Evolutionary conservation across 92 coral and sea anemone genomes (phyloP).

Genomic region (Porites rus): DNA sequence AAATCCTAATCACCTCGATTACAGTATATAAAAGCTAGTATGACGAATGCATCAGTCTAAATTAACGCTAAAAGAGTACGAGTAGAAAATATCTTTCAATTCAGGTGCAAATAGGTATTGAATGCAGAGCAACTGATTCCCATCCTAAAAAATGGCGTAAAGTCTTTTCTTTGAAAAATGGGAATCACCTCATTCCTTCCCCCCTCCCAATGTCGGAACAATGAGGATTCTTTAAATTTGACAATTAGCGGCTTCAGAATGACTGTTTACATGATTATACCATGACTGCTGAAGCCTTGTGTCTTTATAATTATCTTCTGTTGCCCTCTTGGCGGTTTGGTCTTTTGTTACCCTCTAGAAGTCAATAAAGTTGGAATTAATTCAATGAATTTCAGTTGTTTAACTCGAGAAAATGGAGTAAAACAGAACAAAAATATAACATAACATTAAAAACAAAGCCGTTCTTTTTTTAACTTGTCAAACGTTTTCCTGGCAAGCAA

Average conservation of each 20-base stretch:
- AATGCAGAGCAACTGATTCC: no score
- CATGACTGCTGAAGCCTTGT: neutral
- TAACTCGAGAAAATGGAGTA: neutral
- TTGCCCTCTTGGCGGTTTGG: neutral
- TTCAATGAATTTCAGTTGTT: neutral
- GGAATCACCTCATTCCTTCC: no score
- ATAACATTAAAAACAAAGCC: slow-evolving; percentile 3
- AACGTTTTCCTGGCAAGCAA: no score
- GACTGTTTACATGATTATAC: neutral
- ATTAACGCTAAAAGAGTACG: no score
- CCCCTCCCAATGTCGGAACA: no score
- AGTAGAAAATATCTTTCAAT: no score
- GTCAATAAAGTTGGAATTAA: neutral
- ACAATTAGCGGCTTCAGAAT: neutral
- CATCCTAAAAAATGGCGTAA: no score
- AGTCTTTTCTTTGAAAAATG: no score
- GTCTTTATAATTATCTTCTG: neutral
- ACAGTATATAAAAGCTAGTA: no score
- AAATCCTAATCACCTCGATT: neutral
- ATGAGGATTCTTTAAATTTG: no score
- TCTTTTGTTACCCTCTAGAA: neutral
- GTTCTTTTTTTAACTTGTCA: neutral
- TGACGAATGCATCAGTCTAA: neutral
- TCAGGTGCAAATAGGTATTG: no score
- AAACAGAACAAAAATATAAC: no score